Conservation (phyloP, 1,140 invertebrate species). For the Magallana ariakensis region DNA sequence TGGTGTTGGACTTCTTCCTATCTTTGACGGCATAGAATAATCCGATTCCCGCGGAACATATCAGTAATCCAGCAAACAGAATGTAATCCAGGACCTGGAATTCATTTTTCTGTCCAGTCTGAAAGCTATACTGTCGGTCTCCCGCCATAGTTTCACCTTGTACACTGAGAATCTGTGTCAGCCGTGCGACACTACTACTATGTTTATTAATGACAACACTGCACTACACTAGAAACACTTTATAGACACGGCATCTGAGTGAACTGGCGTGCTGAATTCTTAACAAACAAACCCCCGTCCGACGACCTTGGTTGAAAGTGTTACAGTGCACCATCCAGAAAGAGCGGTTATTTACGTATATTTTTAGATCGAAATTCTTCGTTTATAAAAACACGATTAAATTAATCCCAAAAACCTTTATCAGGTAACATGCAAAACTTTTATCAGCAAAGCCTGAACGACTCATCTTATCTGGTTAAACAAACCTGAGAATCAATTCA, state of each 20-base stretch:
- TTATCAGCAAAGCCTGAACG: background rate
- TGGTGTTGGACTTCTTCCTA: slow-evolving; percentile 90
- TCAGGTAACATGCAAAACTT: too few species aligned
- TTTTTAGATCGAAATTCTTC: slow-evolving; percentile 28
- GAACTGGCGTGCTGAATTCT: slow-evolving; percentile 6
- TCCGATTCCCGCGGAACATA: slow-evolving; percentile 84
- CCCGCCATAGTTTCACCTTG: slow-evolving; percentile 41
- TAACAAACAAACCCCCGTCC: background rate
- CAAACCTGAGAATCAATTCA: background rate
- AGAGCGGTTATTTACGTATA: background rate
- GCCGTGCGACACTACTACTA: background rate
- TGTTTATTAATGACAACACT: slow-evolving; percentile 23
- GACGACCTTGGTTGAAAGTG: background rate
- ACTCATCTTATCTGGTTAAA: slow-evolving; percentile 5
- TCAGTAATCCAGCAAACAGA: slow-evolving; percentile 63
- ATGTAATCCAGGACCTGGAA: slow-evolving; percentile 66
- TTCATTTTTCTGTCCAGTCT: slow-evolving; percentile 57
- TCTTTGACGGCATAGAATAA: slow-evolving; percentile 90
- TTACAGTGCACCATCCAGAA: background rate
- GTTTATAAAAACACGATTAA: background rate
- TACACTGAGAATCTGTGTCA: slow-evolving; percentile 2
- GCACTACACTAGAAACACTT: background rate
- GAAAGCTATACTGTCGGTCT: slow-evolving; percentile 61
- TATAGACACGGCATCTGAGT: background rate
- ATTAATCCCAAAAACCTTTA: background rate